Evolutionary conservation across 2,113 vertebrate species (phyloP).

Genomic region (Protobothrops mucrosquamatus): DNA sequence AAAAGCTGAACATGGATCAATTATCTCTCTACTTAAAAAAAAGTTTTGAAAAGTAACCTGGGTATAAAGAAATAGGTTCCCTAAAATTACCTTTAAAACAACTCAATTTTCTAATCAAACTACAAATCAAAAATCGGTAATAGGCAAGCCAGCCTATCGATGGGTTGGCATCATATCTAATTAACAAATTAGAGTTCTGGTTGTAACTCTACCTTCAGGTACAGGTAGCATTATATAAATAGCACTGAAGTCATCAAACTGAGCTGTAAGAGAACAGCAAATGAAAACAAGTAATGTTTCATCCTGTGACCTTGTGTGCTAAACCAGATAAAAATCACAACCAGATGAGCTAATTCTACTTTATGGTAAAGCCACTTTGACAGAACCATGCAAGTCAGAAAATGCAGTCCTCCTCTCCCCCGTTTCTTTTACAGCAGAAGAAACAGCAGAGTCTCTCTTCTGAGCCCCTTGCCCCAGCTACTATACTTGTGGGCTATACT

Average conservation of each 20-base stretch:
- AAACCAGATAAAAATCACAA: background rate
- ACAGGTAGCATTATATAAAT: background rate
- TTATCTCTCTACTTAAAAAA: background rate
- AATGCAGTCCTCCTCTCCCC: background rate
- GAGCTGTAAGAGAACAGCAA: background rate
- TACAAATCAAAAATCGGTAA: background rate
- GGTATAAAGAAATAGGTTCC: background rate
- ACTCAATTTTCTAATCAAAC: background rate
- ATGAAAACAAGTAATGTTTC: background rate
- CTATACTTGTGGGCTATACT: background rate
- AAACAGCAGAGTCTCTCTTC: background rate
- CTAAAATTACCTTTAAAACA: background rate
- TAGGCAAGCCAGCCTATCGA: background rate
- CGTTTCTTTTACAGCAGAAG: background rate
- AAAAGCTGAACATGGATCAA: background rate
- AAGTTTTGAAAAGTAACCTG: background rate
- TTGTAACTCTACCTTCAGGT: background rate
- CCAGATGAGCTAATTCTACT: background rate
- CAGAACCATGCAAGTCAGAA: background rate
- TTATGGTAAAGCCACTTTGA: background rate
- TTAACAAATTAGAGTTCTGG: background rate
- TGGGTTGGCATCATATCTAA: background rate
- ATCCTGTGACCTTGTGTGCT: background rate
- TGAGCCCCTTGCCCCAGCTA: background rate
- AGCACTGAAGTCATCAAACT: background rate